Conservation (phyloP, 2,888 invertebrate species). For the Drosophila sordidapex region DNA sequence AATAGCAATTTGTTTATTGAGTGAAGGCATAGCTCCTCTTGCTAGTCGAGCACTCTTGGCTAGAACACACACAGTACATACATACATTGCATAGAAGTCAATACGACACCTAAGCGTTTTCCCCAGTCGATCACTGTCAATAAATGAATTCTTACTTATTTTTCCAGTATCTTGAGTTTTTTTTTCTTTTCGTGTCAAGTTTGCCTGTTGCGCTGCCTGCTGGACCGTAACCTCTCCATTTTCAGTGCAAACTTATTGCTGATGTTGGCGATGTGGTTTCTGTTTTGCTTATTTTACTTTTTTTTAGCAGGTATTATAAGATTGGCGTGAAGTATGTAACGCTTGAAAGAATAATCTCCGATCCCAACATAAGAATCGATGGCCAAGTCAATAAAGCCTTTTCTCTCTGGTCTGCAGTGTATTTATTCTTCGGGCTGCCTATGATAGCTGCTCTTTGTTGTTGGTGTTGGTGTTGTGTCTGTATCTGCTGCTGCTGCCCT, state of each 20-base stretch:
- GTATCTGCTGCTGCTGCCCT: slow-evolving; percentile 6
- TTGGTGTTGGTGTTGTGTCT: slow-evolving; percentile 3
- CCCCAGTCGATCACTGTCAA: background rate
- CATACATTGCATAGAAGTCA: background rate
- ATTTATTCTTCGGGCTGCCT: background rate
- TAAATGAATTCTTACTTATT: background rate
- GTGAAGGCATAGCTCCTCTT: background rate
- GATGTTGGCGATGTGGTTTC: slow-evolving; percentile 18
- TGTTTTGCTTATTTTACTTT: background rate
- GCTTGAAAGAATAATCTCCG: background rate
- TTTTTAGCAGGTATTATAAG: background rate
- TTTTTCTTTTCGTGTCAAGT: slow-evolving; percentile 53
- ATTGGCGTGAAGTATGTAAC: background rate
- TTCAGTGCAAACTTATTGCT: slow-evolving; percentile 21
- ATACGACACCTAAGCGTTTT: background rate
- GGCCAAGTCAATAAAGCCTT: background rate
- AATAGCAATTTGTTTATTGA: background rate
- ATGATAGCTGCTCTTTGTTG: background rate
- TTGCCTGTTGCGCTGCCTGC: slow-evolving; percentile 67
- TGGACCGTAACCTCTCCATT: background rate
- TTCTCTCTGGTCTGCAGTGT: background rate
- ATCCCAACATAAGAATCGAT: background rate
- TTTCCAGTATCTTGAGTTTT: slow-evolving; percentile 10
- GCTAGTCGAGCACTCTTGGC: background rate
- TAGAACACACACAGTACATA: background rate